These are phyloP conservation scores for Acleris sparsana DNA, from an alignment of 2,888 invertebrate species.

Conservation along the genomic window DNA sequence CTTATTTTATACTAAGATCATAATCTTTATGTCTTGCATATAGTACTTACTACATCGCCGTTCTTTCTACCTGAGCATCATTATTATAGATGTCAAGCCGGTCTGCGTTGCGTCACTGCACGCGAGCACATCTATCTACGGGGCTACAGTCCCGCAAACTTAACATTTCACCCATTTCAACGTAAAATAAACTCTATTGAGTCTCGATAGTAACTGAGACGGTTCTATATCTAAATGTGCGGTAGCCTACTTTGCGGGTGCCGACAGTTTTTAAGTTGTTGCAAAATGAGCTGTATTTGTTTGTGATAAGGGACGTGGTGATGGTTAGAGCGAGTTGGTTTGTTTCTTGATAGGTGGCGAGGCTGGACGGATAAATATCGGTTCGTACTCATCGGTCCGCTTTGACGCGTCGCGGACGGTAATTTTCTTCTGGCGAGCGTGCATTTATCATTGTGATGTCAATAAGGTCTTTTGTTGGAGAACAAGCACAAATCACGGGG, in stretches of 20 bases:
- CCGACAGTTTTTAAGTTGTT: not conserved
- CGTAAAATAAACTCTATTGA: slow-evolving; percentile 43
- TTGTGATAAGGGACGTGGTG: slow-evolving; percentile 2
- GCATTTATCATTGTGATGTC: slow-evolving; percentile 36
- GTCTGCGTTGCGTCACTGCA: slow-evolving; percentile 61
- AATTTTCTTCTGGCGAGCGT: slow-evolving; percentile 43
- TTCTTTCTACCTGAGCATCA: slow-evolving; percentile 35
- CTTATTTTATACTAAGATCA: too few relatives aligned
- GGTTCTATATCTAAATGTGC: slow-evolving; percentile 17
- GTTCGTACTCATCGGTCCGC: slow-evolving; percentile 49
- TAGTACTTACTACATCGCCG: slow-evolving; percentile 8
- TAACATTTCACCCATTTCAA: slow-evolving; percentile 24
- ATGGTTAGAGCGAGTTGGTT: slow-evolving; percentile 42
- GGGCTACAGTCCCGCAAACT: slow-evolving; percentile 45
- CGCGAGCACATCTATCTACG: slow-evolving; percentile 57
- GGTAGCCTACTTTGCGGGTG: slow-evolving; percentile 27
- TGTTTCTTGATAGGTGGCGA: slow-evolving; percentile 61
- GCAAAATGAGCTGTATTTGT: slow-evolving; percentile 16
- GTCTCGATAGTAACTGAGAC: slow-evolving; percentile 13
- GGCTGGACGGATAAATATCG: slow-evolving; percentile 71
- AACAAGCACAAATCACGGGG: slow-evolving; percentile 4
- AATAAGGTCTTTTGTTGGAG: slow-evolving; percentile 27
- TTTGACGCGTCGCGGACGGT: slow-evolving; percentile 64
- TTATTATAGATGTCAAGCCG: slow-evolving; percentile 48
- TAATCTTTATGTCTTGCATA: not conserved